A percentile compares a stretch with the other conserved stretches of the same genome.
phyloP scores from a whole-genome alignment of 2,888 invertebrate species.

The Hypselothyrea guttata region DNA sequence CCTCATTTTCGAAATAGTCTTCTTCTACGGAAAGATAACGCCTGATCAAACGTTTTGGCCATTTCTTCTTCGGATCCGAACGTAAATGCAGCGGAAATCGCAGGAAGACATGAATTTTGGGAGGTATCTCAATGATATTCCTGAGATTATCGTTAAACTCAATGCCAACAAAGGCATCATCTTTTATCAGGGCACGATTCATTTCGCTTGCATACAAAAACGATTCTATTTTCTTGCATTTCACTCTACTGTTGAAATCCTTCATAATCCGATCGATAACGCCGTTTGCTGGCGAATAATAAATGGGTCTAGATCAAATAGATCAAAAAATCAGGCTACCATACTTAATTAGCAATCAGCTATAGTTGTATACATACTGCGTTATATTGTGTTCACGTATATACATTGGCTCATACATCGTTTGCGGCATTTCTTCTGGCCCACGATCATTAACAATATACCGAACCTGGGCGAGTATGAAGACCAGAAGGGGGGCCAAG shows the following conservation, averaged over 20 bases:
- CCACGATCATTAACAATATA: not conserved
- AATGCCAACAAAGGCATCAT: constrained; percentile 42
- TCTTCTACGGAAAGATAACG: not conserved
- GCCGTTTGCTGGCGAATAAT: constrained; percentile 34
- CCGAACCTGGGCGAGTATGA: constrained; percentile 15
- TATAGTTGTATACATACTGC: constrained; percentile 34
- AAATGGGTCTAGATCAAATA: constrained; percentile 19
- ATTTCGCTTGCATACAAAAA: constrained; percentile 10
- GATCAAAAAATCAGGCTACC: not conserved
- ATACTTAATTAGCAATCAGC: not conserved
- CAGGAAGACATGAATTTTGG: constrained; percentile 19
- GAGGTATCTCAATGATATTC: constrained; percentile 17
- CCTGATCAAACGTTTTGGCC: constrained; percentile 12
- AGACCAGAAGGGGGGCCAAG: constrained; percentile 20
- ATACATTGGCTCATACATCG: not conserved
- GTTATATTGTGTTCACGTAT: not conserved
- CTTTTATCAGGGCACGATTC: not conserved
- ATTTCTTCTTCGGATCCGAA: not conserved
- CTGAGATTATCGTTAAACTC: constrained; percentile 40
- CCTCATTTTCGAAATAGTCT: constrained; percentile 21
- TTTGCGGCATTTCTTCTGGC: not conserved
- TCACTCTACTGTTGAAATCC: not conserved
- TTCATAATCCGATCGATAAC: constrained; percentile 3
- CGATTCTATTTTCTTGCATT: not conserved
- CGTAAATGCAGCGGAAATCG: constrained; percentile 45